Base-by-base conservation (phyloP, 2,113 vertebrate species). In the Poeciliopsis turrubarensis region DNA sequence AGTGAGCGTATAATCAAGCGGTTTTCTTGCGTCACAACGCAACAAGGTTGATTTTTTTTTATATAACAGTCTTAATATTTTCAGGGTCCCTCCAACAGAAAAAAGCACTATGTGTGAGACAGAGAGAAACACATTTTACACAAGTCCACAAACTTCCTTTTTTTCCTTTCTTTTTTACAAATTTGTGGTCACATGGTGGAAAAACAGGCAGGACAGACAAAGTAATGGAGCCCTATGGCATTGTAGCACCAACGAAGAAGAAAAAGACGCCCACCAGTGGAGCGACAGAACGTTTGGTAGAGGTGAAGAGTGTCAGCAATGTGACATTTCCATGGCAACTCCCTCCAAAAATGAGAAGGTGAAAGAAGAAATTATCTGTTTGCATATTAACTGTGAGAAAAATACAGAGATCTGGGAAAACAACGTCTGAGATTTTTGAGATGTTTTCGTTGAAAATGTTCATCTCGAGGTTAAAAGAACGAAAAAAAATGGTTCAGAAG, bases 231-330 rank as follows among this genome's bases (percentile, higher is more conserved):
- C 61, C 72, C 79, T 44, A 75, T 62, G 1, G 37, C 68, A 19
- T 68, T 74, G 44, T 83, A 89, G 85, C 88, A 89, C 85, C 88
- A 86, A 82, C 31, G 12, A 87, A 51, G 83, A 80, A 78, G 75
- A 75, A 10, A 32, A 75, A 10, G 39, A 57, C 1, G 27, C 60
- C 39, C 37, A 65, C 68, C 17, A 61, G 1, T 4, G 1, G 17
- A 77, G 66, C 19, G 32, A 64, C 76, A 78, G 25, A 68, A 62
- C 0, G 54, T 82, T 65, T 65, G 69, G 75, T 74, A 81, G 54
- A 71, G 37, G 63, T 25, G 70, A 75, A 70, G 27, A 73, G 11
- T 25, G 14, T 57, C 75, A 75, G 78, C 76, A 68, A 68, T 61
- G 76, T 77, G 84, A 69, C 75, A 26, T 81, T 12, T 63, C 69